Evolutionary conservation across 92 coral and sea anemone genomes (phyloP), one percentile per base, ranked within the genome.

Genomic region (Pocillopora grandis): DNA sequence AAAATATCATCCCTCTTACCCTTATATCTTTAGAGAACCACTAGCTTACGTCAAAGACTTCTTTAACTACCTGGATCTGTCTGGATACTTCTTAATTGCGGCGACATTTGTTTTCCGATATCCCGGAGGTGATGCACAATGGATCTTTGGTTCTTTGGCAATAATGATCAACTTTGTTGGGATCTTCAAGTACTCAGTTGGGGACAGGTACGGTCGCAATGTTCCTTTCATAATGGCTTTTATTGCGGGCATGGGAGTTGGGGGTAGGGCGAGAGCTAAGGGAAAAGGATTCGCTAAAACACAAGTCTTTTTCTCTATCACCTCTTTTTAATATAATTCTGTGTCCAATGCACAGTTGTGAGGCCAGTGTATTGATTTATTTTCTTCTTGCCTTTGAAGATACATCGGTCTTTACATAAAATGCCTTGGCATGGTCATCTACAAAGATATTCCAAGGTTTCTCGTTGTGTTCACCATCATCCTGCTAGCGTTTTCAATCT

Each of bases 391-490:
- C 74, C 15, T 55, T 35, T 75, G 3, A 81, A 84, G 87, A 33
- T 35, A 58, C 60, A 75, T 79, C 8, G 89, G 91, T 14, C 70
- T 86, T n/a, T 90, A 90, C 67, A 87, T 89, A 12, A 89, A 89
- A 72, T 86, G 85, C 16, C 90, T 90, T 66, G 93, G 91, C 12
- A 86, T 74, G 70, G 91, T 90, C 74, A 78, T 90, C 80, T 78
- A 36, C 83, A 78, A 83, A 73, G 93, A 90, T 71, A 87, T 90
- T 58, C 93, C 93, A 1, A 87, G 93, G 63, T 90, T 90, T 66
- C 61, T 84, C 14, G 31, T 71, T 3, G 93, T 90, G 76, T 90
- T 90, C 68, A 48, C 57, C 49, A 83, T 90, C 61, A 86, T 90
- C 58, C 49, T 87, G 82, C 15, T 75, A 20, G 74, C 91, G 12